Percentiles rank a stretch among this genome's conserved stretches.
These are phyloP conservation scores for Halcyon badia DNA, from an alignment of 2,797 vertebrate genomes.

Conservation along the genomic window DNA sequence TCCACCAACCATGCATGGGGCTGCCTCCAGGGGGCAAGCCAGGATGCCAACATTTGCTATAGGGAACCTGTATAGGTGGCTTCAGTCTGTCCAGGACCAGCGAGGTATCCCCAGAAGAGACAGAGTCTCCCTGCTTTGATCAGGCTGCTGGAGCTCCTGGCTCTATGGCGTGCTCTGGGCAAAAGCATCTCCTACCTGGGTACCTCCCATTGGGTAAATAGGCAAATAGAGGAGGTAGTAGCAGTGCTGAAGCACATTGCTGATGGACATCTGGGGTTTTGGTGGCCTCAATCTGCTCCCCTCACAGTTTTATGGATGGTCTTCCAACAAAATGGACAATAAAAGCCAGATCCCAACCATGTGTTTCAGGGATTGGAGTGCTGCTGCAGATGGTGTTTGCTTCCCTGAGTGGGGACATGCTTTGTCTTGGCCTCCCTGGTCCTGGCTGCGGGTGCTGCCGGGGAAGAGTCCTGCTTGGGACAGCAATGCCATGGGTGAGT, in stretches of 20 bases:
- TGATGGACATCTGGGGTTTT: neutral
- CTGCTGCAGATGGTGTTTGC: fast-evolving
- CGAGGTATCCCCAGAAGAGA: neutral
- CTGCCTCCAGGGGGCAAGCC: constrained; percentile 71
- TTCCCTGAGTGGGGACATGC: neutral
- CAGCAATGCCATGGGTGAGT: neutral
- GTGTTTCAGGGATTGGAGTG: fast-evolving
- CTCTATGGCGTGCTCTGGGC: neutral
- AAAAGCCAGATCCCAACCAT: neutral
- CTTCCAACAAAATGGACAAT: neutral
- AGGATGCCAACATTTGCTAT: constrained; percentile 27
- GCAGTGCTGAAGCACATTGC: neutral
- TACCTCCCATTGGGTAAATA: neutral
- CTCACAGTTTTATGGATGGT: neutral
- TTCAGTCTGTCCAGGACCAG: neutral
- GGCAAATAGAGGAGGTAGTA: neutral
- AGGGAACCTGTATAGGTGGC: neutral
- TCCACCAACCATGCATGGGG: neutral
- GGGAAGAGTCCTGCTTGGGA: neutral
- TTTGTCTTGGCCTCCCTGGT: neutral
- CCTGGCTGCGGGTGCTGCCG: neutral
- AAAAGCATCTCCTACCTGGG: neutral
- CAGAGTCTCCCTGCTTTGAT: fast-evolving
- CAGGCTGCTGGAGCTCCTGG: fast-evolving
- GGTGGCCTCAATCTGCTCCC: neutral